Evolutionary conservation across 2,113 vertebrate genomes (phyloP), one percentile per base, ranked within the genome.

Genomic region (Anseranas semipalmata): DNA sequence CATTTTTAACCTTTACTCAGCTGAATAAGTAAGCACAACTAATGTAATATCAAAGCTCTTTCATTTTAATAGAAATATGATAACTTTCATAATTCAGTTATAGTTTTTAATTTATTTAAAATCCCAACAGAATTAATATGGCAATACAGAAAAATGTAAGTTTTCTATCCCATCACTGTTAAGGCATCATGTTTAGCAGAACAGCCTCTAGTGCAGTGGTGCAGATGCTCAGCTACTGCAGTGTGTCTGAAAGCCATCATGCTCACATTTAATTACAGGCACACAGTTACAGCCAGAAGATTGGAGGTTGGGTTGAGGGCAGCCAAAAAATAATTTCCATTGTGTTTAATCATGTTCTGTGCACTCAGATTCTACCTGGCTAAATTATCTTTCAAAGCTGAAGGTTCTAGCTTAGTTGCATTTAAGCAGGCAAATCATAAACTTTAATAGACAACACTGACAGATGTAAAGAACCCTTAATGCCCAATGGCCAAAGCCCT

Each of bases 311-410:
- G 35, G 20, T 18, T 73, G 48, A 85, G 5, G 9, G 8, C 6
- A 82, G 33, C 14, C 17, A 32, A 50, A 70, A 91, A 30, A 22
- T 10, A 37, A 32, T 58, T 92, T 70, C 4, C 10, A 3, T 37
- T 73, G 7, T 37, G 7, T 73, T 68, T 35, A 48, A 48, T 41
- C 30, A 37, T 4, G 4, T 56, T 22, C 7, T 0, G 0, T 10
- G 3, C 19, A 87, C 27, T 74, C 70, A 75, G 30, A 70, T 67
- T 71, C 52, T 67, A 48, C 22, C 32, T 76, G 35, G 18, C 5
- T 72, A 72, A 79, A 78, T 56, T 77, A 35, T 32, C 10, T 48
- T 76, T 79, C 43, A 35, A 48, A 82, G 14, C 8, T 62, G 27
- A 82, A 86, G 35, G 45, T 75, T 82, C 68, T 56, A 30, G 15